Evolutionary conservation across 2,113 vertebrate species (phyloP).

Genomic region (Stercorarius parasiticus): DNA sequence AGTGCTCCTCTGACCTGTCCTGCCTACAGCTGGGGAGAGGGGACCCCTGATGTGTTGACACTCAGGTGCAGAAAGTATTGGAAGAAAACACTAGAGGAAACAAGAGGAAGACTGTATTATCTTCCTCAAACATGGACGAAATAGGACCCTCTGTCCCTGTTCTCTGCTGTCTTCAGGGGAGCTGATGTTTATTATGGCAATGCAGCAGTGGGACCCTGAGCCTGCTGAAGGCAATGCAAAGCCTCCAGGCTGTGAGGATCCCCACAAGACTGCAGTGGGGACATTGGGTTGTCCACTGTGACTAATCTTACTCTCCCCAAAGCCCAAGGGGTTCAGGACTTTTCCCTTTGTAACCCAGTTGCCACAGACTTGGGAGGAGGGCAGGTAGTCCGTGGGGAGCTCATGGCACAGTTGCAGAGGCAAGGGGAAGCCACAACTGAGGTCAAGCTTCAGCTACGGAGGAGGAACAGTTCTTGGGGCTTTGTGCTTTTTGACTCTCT

Average conservation of each 20-base stretch:
- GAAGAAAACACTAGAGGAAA: neutral
- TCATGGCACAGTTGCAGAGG: neutral
- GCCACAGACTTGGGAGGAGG: neutral
- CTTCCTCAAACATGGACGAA: neutral
- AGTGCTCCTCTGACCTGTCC: neutral
- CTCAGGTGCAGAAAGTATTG: neutral
- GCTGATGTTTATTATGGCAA: neutral
- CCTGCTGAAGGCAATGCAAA: neutral
- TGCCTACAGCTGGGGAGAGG: neutral
- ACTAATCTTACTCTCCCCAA: neutral
- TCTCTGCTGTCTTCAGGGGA: neutral
- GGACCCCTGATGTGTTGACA: neutral
- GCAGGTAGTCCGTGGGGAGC: neutral
- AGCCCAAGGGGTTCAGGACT: neutral
- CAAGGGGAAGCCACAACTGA: neutral
- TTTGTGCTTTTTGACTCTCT: neutral
- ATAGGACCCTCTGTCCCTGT: neutral
- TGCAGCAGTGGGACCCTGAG: neutral
- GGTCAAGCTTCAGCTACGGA: rapidly evolving
- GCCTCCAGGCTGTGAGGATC: neutral
- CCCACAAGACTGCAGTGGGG: neutral
- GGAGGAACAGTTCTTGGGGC: neutral
- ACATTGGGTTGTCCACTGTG: neutral
- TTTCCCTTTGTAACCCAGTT: neutral
- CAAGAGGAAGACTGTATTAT: neutral